Conservation (phyloP, 2,797 vertebrate species). For the Poeciliopsis presidionis region DNA sequence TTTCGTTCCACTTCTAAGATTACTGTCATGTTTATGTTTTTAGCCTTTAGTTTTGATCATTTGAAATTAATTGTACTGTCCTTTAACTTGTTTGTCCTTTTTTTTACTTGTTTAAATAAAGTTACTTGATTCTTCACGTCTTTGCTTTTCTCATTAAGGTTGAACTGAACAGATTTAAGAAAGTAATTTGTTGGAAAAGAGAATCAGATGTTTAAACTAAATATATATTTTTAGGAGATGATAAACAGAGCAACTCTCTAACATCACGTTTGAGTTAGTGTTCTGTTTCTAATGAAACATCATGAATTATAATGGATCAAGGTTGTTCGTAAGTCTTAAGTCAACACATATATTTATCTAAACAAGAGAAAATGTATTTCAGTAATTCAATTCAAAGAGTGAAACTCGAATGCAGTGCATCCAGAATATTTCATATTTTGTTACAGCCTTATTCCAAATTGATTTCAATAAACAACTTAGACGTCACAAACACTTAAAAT, state of each 20-base stretch:
- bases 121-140: no score
- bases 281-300: neutral
- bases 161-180: neutral
- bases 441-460: no score
- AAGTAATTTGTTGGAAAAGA: neutral
- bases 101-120: constrained; percentile 48
- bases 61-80: neutral
- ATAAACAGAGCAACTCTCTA: neutral
- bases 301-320: no score
- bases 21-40: neutral
- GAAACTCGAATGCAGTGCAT: neutral
- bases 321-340: no score
- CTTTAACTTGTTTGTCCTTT: constrained; percentile 36
- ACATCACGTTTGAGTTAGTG: neutral
- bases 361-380: neutral
- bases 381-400: neutral
- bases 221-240: neutral
- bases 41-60: neutral
- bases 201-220: neutral
- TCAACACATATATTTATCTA: no score
- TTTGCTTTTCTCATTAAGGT: neutral
- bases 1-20: neutral
- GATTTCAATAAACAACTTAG: neutral
- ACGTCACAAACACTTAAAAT: no score
- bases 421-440: neutral